These are phyloP conservation scores for Spinus olivaceus DNA, from an alignment of 2,797 vertebrate species.

Conservation along the genomic window DNA sequence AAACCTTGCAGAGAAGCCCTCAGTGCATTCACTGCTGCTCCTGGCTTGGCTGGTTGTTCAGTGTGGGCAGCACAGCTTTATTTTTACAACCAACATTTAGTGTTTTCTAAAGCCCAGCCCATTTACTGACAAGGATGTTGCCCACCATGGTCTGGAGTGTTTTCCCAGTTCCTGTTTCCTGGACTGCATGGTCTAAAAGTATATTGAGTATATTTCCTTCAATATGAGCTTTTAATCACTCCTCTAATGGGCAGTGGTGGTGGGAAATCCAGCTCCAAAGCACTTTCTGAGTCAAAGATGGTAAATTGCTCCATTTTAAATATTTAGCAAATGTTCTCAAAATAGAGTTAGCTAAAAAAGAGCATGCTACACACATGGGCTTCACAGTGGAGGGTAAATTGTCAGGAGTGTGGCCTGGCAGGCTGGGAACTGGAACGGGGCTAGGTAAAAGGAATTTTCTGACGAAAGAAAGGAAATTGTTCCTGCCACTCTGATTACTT, in stretches of 20 bases:
- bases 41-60: neutral
- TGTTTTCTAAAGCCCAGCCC: neutral
- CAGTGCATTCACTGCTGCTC: neutral
- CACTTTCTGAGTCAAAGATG: neutral
- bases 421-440: neutral
- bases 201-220: neutral
- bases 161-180: neutral
- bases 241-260: neutral
- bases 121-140: neutral
- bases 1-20: neutral
- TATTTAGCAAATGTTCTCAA: conserved; percentile 8
- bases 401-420: neutral
- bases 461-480: conserved; percentile 60
- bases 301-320: neutral
- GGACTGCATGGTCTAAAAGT: neutral
- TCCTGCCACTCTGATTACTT: conserved; percentile 38
- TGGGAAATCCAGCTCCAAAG: neutral
- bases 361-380: neutral
- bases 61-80: neutral
- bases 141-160: neutral
- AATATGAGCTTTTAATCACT: neutral
- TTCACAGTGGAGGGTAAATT: neutral
- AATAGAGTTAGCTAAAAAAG: neutral
- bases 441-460: conserved; percentile 46
- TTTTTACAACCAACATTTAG: neutral